Evolutionary conservation across 2,113 vertebrate species (phyloP).

Genomic region (Microtus ochrogaster): DNA sequence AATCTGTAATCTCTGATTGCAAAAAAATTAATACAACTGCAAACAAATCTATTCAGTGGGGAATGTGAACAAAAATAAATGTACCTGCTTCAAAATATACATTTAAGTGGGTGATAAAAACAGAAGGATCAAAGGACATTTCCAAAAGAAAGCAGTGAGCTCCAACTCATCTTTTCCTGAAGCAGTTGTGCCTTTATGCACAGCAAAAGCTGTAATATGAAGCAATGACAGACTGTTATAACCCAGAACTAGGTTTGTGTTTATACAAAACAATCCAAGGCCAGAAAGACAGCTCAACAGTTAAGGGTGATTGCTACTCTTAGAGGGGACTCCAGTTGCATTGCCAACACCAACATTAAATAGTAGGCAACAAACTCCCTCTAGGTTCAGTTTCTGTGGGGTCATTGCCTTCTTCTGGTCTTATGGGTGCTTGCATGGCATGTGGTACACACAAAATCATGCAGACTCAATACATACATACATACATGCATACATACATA

Average conservation of each 20-base stretch:
- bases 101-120: not conserved
- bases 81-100: not conserved
- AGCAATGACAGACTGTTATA: not conserved
- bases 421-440: not conserved
- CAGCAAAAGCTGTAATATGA: not conserved
- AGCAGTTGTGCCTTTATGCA: not conserved
- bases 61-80: not conserved
- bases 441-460: not conserved
- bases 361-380: not conserved
- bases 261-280: not conserved
- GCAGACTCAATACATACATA: not conserved
- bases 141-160: not conserved
- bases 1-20: not conserved
- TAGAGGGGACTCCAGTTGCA: not conserved
- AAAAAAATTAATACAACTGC: not conserved
- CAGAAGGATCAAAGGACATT: not conserved
- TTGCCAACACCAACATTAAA: not conserved
- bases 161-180: not conserved
- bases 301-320: not conserved
- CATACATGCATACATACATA: not conserved
- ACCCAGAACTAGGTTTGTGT: not conserved
- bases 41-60: not conserved
- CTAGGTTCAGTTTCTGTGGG: not conserved
- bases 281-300: not conserved
- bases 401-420: not conserved